These are phyloP conservation scores for Spea hammondii DNA, from an alignment of 2,797 vertebrate species.

Conservation along the genomic window DNA sequence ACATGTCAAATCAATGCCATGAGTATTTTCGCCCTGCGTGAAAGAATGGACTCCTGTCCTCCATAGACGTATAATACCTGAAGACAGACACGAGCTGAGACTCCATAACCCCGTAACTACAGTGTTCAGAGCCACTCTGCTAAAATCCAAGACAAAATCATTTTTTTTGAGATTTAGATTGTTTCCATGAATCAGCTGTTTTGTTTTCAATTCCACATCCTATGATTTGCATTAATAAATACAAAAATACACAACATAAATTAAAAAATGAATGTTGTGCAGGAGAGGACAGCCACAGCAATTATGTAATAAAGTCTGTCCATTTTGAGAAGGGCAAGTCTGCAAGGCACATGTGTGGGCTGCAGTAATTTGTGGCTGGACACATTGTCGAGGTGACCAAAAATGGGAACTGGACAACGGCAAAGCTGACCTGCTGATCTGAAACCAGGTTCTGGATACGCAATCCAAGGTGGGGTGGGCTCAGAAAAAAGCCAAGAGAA, in stretches of 20 bases:
- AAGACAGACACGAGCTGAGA: conserved; percentile 38
- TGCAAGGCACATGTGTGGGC: conserved; percentile 49
- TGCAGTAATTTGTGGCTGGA: conserved; percentile 52
- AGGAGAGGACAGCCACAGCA: conserved; percentile 30
- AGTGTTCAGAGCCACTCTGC: conserved; percentile 18
- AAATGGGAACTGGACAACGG: conserved; percentile 60
- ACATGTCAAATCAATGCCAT: conserved; percentile 40
- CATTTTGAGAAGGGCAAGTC: conserved; percentile 38
- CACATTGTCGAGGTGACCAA: conserved; percentile 57
- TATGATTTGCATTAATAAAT: neutral
- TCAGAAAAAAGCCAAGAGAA: conserved; percentile 93
- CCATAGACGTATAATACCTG: conserved; percentile 38
- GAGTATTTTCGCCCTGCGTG: conserved; percentile 42
- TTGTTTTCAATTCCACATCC: neutral
- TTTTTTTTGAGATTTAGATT: neutral
- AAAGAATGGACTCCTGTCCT: conserved; percentile 52
- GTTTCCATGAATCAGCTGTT: conserved; percentile 24
- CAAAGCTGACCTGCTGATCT: conserved; percentile 63
- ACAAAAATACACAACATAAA: conserved; percentile 7
- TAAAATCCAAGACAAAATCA: conserved; percentile 34
- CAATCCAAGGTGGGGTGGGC: conserved; percentile 44
- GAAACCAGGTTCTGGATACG: conserved; percentile 61
- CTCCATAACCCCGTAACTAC: conserved; percentile 29
- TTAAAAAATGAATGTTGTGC: conserved; percentile 28
- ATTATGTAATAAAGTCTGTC: conserved; percentile 47